Evolutionary conservation across 1,140 invertebrate species (phyloP), one percentile per base, ranked within the genome.

Genomic region (Asbolus verrucosus): DNA sequence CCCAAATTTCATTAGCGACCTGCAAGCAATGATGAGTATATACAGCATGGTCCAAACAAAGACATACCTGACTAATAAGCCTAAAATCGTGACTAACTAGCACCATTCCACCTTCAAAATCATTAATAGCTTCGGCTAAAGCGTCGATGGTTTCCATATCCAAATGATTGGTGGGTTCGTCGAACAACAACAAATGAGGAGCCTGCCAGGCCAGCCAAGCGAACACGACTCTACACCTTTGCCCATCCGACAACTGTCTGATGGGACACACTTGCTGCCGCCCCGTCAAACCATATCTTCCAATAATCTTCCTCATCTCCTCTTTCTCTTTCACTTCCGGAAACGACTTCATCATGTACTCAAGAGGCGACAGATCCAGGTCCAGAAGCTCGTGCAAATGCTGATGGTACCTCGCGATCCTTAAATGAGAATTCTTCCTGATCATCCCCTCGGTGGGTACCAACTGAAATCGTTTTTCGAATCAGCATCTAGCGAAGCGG

Each of bases 61-160:
- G 79, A 79, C 79, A 83, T n/a, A 97, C 96, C 88, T 99, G 98
- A 85, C 93, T 97, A 72, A 99, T 99, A 13, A 99, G 89, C 82
- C 98, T 89, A 84, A 98, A 98, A 85, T 98, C 97, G 90, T 98
- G 97, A 83, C 93, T 95, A 73, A 98, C 97, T 0, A 98, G 87
- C 18, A 99, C 94, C 90, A 99, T 92, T 71, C 98, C 98, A 24
- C 98, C 98, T 77, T 97, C 94, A 81, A 98, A 99, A 75, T 97
- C 94, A 79, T 97, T 98, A 61, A 99, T 93, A 13, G 98, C 98
- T 70, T 99, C 97, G 6, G 95, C 98, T 5, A 99, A 84, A 0
- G 97, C 94, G 84, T 99, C 98, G 71, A 99, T 99, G 0, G 97
- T 98, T 84, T 99, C 98, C 91, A 99, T 98, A 79, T 99, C 98